Conservation (phyloP, 2,113 vertebrate species). For the Crotophaga sulcirostris region DNA sequence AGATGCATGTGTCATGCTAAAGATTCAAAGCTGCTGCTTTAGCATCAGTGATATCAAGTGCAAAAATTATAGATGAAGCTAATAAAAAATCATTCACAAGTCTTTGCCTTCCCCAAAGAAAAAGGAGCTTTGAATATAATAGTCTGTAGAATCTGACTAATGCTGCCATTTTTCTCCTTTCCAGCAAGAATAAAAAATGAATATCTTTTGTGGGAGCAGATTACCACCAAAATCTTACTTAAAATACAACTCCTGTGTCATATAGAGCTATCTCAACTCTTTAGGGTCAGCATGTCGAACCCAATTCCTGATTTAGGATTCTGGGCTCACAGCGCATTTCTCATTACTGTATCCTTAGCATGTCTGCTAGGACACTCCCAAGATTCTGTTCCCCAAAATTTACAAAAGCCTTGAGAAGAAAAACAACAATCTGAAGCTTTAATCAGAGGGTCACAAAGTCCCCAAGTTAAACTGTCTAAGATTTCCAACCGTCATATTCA, state of each 20-base stretch:
- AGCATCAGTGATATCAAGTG: background rate
- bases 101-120: background rate
- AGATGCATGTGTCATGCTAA: background rate
- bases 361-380: background rate
- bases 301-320: background rate
- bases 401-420: background rate
- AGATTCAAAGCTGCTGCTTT: background rate
- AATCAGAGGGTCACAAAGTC: background rate
- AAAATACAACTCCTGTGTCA: background rate
- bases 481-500: background rate
- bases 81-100: conserved; percentile 27
- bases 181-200: background rate
- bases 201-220: background rate
- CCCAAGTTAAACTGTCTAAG: background rate
- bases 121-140: background rate
- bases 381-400: background rate
- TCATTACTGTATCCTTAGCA: background rate
- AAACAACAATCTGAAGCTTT: background rate
- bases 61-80: conserved; percentile 17
- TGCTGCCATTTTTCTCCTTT: background rate
- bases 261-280: background rate
- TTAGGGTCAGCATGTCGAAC: background rate
- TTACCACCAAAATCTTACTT: conserved; percentile 7
- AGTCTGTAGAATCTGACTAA: conserved; percentile 16
- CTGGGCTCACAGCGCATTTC: background rate